phyloP scores from a whole-genome alignment of 2,888 invertebrate species.

The Periphyllus acericola region DNA sequence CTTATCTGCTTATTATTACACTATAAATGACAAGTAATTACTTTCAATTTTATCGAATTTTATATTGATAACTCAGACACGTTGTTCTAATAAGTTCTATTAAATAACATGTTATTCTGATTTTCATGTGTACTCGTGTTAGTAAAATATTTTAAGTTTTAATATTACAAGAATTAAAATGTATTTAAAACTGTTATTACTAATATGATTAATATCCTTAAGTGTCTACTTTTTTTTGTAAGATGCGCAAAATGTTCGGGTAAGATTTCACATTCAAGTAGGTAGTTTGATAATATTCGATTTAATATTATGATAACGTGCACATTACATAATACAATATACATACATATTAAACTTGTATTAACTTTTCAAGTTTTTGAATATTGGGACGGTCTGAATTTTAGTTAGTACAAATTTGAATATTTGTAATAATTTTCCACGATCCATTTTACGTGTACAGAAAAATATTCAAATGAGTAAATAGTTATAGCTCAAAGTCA shows the following conservation, averaged over 20 bases:
- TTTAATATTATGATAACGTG: neutral
- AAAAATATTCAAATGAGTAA: neutral
- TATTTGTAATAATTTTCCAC: no score
- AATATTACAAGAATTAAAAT: slow-evolving; percentile 27
- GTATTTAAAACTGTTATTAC: slow-evolving; percentile 40
- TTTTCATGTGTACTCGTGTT: neutral
- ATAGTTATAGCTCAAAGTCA: neutral
- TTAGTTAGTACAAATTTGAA: neutral
- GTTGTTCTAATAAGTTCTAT: slow-evolving; percentile 29
- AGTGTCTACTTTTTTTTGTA: slow-evolving; percentile 26
- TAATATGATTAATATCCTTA: slow-evolving; percentile 24
- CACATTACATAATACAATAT: neutral
- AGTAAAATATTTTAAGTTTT: neutral
- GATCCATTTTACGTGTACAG: neutral
- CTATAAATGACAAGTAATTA: slow-evolving; percentile 38
- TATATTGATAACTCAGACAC: slow-evolving; percentile 32
- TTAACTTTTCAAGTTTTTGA: neutral
- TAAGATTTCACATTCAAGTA: slow-evolving; percentile 26
- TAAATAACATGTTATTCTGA: slow-evolving; percentile 10
- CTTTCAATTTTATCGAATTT: slow-evolving; percentile 48
- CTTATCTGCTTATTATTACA: slow-evolving; percentile 38
- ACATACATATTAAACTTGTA: neutral
- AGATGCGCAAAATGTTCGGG: slow-evolving; percentile 39
- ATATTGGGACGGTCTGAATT: neutral
- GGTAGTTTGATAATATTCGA: slow-evolving; percentile 9